Evolutionary conservation across 2,113 vertebrate genomes (phyloP).

Genomic region (Cochlearius cochlearius): DNA sequence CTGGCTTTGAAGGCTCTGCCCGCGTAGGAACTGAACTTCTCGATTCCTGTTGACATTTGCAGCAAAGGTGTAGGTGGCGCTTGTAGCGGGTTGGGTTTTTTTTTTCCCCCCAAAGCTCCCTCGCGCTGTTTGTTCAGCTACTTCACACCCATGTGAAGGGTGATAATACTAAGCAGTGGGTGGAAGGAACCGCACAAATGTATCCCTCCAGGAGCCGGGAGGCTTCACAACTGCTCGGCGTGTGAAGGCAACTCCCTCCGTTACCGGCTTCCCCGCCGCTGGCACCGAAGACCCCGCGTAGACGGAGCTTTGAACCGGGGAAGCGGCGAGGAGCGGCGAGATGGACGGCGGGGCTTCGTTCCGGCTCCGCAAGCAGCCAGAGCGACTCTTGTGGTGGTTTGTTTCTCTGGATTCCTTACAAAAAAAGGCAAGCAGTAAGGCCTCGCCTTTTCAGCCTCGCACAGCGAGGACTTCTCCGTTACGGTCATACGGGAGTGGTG

Average conservation of each 20-base stretch:
- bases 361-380: background rate
- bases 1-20: background rate
- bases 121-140: background rate
- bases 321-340: background rate
- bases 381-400: background rate
- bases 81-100: background rate
- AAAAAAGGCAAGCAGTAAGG: background rate
- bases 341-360: accelerated
- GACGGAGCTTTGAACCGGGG: background rate
- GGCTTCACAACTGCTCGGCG: background rate
- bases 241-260: background rate
- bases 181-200: background rate
- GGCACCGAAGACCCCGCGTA: background rate
- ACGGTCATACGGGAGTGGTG: accelerated
- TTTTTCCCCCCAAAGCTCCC: background rate
- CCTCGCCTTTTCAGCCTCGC: background rate
- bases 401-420: background rate
- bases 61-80: background rate
- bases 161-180: background rate
- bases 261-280: background rate
- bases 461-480: background rate
- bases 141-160: background rate
- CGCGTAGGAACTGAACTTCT: background rate
- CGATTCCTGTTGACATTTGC: slow-evolving; percentile 19
- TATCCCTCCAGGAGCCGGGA: background rate